phyloP scores from a whole-genome alignment of 2,797 vertebrate genomes.

The Steatocranus sp. region DNA sequence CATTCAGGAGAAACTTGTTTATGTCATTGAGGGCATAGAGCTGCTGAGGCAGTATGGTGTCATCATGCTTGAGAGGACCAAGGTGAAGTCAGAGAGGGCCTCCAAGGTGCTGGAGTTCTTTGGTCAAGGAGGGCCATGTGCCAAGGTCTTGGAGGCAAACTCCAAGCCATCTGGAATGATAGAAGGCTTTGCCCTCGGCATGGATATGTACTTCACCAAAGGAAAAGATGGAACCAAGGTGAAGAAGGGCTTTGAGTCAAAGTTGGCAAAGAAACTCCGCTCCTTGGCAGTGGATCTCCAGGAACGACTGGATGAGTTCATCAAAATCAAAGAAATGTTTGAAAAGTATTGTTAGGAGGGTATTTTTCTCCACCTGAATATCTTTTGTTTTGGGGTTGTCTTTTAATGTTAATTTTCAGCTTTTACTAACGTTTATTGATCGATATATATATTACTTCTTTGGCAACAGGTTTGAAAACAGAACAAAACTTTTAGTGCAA shows the following conservation, averaged over 20 bases:
- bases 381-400: not conserved
- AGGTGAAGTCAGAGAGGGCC: fast-evolving
- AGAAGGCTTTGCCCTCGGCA: conserved; percentile 12
- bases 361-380: not conserved
- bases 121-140: not conserved
- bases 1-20: not conserved
- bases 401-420: not conserved
- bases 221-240: conserved; percentile 2
- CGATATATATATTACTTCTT: fast-evolving
- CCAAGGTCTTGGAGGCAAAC: not conserved
- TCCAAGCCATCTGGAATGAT: not conserved
- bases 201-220: conserved; percentile 22
- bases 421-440: not conserved
- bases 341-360: fast-evolving
- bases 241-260: conserved; percentile 19
- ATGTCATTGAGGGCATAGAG: conserved; percentile 2
- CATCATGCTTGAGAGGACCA: not conserved
- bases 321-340: not conserved
- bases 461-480: not conserved
- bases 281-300: not conserved
- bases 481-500: fast-evolving
- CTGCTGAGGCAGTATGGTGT: not conserved
- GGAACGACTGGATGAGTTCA: not conserved
- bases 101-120: not conserved
- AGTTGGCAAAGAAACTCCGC: conserved; percentile 14